A percentile compares a stretch with the other conserved stretches of the same genome.
These are phyloP conservation scores for Mormyrops boulengeri DNA, from an alignment of 2,797 vertebrate genomes.

Conservation along the genomic window DNA sequence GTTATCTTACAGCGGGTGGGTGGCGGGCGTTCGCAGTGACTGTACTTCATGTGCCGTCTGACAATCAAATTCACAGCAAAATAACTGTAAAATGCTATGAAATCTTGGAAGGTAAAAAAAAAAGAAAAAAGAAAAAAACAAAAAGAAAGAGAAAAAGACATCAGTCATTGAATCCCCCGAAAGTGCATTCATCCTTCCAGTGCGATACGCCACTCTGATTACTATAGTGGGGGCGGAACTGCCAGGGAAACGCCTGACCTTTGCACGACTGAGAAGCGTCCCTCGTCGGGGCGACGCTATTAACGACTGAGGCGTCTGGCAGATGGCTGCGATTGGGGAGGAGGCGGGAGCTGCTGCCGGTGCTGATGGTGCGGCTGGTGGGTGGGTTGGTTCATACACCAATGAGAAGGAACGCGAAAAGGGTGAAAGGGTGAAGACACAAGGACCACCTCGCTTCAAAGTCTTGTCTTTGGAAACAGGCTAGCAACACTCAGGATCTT, in stretches of 20 bases:
- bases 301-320: constrained; percentile 58
- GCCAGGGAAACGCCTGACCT: constrained; percentile 33
- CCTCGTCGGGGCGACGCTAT: constrained; percentile 59
- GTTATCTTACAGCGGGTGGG: neutral
- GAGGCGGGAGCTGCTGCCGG: constrained; percentile 60
- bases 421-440: constrained; percentile 48
- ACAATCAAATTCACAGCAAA: neutral
- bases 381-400: constrained; percentile 53
- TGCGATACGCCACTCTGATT: constrained; percentile 44
- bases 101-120: neutral
- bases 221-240: constrained; percentile 39
- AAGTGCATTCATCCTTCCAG: neutral
- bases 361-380: neutral
- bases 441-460: neutral
- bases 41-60: neutral
- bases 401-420: constrained; percentile 63
- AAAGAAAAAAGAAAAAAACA: neutral
- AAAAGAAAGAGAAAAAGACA: neutral
- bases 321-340: constrained; percentile 56
- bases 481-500: neutral
- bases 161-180: neutral
- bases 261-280: constrained; percentile 23
- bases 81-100: neutral
- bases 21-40: neutral
- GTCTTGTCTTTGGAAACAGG: constrained; percentile 12